Evolutionary conservation across 1,140 invertebrate species (phyloP).

Genomic region (Lepeophtheirus salmonis): DNA sequence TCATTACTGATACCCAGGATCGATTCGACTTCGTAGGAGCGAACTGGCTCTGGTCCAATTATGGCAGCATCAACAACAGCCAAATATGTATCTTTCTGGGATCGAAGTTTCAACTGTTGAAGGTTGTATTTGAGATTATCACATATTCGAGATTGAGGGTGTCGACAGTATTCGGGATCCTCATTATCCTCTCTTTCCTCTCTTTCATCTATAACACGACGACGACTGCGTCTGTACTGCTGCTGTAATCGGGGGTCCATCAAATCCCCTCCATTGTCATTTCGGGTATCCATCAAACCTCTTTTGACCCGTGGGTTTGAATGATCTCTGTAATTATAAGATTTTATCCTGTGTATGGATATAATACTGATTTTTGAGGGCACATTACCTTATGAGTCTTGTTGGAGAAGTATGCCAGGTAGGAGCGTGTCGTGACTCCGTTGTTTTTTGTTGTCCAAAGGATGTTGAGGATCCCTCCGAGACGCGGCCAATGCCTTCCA

Average conservation of each 20-base stretch:
- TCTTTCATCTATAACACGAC: background rate
- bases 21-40: background rate
- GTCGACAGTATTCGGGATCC: conserved; percentile 5
- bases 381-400: background rate
- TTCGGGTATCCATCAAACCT: background rate
- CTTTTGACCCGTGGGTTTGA: background rate
- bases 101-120: conserved; percentile 8
- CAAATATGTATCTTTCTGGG: background rate
- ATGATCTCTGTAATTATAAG: background rate
- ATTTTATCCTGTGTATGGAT: background rate
- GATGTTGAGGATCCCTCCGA: background rate
- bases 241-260: background rate
- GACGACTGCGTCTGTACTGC: background rate
- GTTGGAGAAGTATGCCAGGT: background rate
- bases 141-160: conserved; percentile 14
- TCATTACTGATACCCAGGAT: conserved; percentile 6
- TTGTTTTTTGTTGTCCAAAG: background rate
- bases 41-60: conserved; percentile 2
- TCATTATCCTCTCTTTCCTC: background rate
- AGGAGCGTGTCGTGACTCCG: background rate
- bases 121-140: conserved; percentile 17
- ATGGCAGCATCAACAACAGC: conserved; percentile 9
- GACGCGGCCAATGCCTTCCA: background rate
- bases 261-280: background rate
- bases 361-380: background rate